Percentiles rank a stretch among this genome's conserved stretches.
These are phyloP conservation scores for Dendrolimus kikuchii DNA, from an alignment of 1,140 invertebrate species.

Conservation along the genomic window DNA sequence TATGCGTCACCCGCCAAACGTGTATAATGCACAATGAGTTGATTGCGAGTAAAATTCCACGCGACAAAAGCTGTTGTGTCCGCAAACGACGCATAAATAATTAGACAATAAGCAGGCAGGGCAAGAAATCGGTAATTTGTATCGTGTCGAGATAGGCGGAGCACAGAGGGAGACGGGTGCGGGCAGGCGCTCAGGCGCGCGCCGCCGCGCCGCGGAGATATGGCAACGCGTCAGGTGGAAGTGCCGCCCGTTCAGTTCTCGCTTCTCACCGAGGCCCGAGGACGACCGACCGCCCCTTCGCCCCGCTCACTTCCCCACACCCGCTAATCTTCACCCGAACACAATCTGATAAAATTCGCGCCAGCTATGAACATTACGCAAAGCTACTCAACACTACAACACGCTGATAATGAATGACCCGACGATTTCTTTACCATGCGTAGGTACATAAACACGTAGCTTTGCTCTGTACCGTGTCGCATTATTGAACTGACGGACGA, in stretches of 20 bases:
- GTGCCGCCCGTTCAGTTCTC: constrained; percentile 64
- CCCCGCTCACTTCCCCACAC: constrained; percentile 23
- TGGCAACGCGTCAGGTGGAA: constrained; percentile 68
- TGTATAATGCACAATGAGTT: constrained; percentile 4
- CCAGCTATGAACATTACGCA: constrained; percentile 69
- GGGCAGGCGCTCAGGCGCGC: constrained; percentile 49
- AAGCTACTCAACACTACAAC: constrained; percentile 62
- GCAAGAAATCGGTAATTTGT: constrained; percentile 63
- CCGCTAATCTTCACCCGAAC: constrained; percentile 66
- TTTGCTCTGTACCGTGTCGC: constrained; percentile 31
- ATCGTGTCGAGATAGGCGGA: constrained; percentile 60
- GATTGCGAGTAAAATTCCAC: constrained; percentile 40
- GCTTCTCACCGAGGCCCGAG: constrained; percentile 73
- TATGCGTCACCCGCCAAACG: constrained; percentile 53
- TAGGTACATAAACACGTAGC: constrained; percentile 42
- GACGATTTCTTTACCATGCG: constrained; percentile 38
- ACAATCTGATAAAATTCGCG: constrained; percentile 71
- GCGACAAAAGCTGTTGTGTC: constrained; percentile 51
- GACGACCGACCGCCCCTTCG: constrained; percentile 67
- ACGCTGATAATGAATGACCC: constrained; percentile 63
- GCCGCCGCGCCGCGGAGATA: constrained; percentile 59
- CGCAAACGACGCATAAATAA: constrained; percentile 61
- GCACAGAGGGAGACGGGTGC: constrained; percentile 56
- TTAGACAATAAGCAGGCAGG: constrained; percentile 67
- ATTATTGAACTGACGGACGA: constrained; percentile 36